These are phyloP conservation scores for Dryococelus australis DNA, from an alignment of 2,888 invertebrate genomes.

Conservation along the genomic window DNA sequence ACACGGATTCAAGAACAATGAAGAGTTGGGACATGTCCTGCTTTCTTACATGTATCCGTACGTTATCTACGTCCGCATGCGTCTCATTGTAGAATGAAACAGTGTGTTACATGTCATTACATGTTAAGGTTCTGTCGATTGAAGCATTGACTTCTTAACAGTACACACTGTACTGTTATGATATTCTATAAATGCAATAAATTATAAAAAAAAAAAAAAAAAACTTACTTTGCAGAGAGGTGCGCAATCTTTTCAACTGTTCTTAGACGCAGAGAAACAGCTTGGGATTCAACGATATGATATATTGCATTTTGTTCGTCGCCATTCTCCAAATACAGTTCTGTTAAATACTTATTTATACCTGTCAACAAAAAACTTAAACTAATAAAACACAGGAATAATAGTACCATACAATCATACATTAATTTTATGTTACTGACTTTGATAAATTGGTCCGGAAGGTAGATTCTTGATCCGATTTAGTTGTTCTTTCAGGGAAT, in stretches of 20 bases:
- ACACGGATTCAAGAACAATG: too few species aligned
- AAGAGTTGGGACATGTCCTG: too few species aligned
- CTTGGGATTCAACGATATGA: slow-evolving; percentile 33
- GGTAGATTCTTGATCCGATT: slow-evolving; percentile 22
- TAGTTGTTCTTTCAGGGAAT: slow-evolving; percentile 1
- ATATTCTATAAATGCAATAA: background rate
- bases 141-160: too few species aligned
- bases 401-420: background rate
- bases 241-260: background rate
- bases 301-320: slow-evolving; percentile 31
- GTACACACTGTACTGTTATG: too few species aligned
- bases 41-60: too few species aligned
- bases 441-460: slow-evolving; percentile 28
- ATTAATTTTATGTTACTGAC: background rate
- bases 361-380: slow-evolving; percentile 5
- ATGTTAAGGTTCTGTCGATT: background rate
- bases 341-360: slow-evolving; percentile 28
- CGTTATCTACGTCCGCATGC: too few species aligned
- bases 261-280: slow-evolving; percentile 30
- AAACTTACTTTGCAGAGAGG: background rate
- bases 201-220: background rate
- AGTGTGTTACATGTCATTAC: too few species aligned
- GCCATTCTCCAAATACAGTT: slow-evolving; percentile 23
- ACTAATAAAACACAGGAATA: background rate
- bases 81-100: too few species aligned